A percentile compares a stretch with the other conserved stretches of the same genome.
Conservation (phyloP, 2,113 vertebrate genomes). For the Gallinago paraguaiae region DNA sequence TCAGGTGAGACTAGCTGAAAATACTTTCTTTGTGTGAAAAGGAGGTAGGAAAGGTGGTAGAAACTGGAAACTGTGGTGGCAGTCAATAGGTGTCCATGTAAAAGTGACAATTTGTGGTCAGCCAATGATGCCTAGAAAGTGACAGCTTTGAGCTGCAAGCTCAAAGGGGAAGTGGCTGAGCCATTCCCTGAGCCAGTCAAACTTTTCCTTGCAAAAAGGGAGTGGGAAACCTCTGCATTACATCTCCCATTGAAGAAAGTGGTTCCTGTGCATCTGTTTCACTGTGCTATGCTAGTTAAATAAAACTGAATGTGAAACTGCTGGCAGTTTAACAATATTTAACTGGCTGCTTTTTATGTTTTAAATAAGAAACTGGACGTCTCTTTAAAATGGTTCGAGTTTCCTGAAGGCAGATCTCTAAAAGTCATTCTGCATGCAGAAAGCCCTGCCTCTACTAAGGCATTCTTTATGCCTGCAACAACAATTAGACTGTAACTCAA, state of each 20-base stretch:
- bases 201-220: not conserved
- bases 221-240: not conserved
- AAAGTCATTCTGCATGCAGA: not conserved
- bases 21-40: not conserved
- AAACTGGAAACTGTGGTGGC: not conserved
- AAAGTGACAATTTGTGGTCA: not conserved
- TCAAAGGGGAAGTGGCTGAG: not conserved
- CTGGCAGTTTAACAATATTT: not conserved
- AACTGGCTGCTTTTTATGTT: not conserved
- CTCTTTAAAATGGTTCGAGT: not conserved
- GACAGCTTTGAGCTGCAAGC: not conserved
- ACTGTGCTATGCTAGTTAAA: not conserved
- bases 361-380: conserved; percentile 6
- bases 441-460: not conserved
- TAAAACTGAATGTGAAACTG: not conserved
- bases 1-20: not conserved
- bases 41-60: not conserved
- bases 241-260: not conserved
- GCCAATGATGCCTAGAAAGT: not conserved
- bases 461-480: not conserved
- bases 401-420: conserved; percentile 26
- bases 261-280: not conserved
- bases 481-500: not conserved
- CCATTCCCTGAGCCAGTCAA: not conserved
- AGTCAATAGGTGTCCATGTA: not conserved